Evolutionary conservation across 2,113 vertebrate genomes (phyloP), one percentile per base, ranked within the genome.

Genomic region (Spizaetus ornatus): DNA sequence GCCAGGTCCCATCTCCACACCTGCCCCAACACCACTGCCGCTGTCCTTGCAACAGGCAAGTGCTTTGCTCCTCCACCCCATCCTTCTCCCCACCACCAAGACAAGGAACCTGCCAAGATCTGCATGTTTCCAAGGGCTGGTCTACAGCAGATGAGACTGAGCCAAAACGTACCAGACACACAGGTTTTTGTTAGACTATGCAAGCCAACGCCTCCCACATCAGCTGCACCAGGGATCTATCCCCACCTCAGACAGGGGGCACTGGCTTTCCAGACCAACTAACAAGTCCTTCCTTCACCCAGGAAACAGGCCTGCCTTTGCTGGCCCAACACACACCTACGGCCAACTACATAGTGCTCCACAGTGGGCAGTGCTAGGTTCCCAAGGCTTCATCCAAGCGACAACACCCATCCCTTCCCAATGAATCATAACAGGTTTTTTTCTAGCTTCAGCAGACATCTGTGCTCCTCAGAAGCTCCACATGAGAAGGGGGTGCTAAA

Each of bases 391-490:
- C 62, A 90, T 19, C 29, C 36, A 26, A 81, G 50, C 2, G 11
- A 48, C 47, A 89, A 23, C 53, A 93, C 19, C 52, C 78, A 85
- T 69, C 56, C 47, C 78, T 87, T 20, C 70, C 45, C 70, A 84
- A 0, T 25, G 53, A 95, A 91, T 72, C 82, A 23, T n/a, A 77
- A 70, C 40, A 90, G 43, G 1, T 9, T 91, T 95, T 84, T 84
- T 80, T 63, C 62, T 70, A 76, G 95, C 53, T 94, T 72, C 48
- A 85, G 73, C 85, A 92, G 70, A 85, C 66, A 96, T 94, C 87
- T 82, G 73, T 65, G 66, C 36, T 91, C 93, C 74, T 86, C 84
- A 48, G 15, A 92, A 94, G 87, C 29, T 69, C 69, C 62, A 61
- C 76, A 79, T 19, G 47, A 82, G 70, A 95, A 85, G 21, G 9